Conservation (phyloP, 2,113 vertebrate genomes). For the Trematomus loennbergii region DNA sequence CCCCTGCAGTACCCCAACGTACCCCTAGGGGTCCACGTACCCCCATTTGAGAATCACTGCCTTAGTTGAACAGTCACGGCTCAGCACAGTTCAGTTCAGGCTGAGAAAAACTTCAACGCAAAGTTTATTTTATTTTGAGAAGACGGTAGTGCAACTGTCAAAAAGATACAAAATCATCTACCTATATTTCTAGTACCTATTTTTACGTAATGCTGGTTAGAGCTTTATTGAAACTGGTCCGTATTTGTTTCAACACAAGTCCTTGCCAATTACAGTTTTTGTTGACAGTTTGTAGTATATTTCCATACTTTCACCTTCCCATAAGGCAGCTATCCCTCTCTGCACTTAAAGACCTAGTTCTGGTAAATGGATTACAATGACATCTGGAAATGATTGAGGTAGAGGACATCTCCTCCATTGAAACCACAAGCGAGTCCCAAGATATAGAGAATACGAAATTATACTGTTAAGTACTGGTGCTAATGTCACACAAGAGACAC, state of each 20-base stretch:
- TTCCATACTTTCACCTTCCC: not conserved
- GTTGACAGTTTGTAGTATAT: not conserved
- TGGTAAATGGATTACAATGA: constrained; percentile 37
- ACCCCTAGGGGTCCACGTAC: no score
- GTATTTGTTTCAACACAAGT: not conserved
- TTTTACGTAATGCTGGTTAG: not conserved
- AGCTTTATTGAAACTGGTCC: not conserved
- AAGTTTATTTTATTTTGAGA: not conserved
- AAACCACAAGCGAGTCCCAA: constrained; percentile 26
- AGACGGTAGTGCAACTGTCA: not conserved
- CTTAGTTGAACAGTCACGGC: not conserved
- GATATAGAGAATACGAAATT: constrained; percentile 25
- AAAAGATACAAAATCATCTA: not conserved
- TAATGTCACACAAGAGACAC: constrained; percentile 28
- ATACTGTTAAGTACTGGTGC: constrained; percentile 4
- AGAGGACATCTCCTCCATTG: constrained; percentile 39
- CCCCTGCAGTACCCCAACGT: no score
- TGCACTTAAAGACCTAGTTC: not conserved
- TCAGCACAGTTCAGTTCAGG: not conserved
- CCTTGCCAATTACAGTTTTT: not conserved
- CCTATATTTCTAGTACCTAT: not conserved
- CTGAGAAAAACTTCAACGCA: not conserved
- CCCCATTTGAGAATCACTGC: no score
- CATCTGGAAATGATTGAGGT: constrained; percentile 1
- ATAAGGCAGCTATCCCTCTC: not conserved